Base-by-base conservation (phyloP, 2,113 vertebrate genomes). In the Tylochromis polylepis region DNA sequence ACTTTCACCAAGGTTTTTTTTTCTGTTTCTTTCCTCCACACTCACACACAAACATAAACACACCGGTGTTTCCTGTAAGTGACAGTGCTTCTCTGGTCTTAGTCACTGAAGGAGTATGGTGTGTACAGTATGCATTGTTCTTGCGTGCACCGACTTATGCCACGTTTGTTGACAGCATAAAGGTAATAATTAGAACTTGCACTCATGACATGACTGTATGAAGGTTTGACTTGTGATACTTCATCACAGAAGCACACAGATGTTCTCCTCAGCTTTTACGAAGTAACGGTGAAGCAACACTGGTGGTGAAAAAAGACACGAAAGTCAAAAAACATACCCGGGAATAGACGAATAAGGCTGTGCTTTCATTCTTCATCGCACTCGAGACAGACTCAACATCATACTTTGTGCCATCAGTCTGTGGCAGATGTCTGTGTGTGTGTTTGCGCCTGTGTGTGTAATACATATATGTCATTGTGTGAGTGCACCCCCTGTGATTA, bases 41-140 rank as follows among this genome's bases (percentile, higher is more conserved):
- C 51, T 11, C 80, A n/a, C 7, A 38, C 6, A 34, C 29, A 60
- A 22, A 62, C 9, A 57, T 81, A 79, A 56, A 70, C 20, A 8
- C 9, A 72, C 22, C 2, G 1, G 29, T n/a, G 87, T 75, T 89
- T 84, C 77, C 7, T 5, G 24, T 79, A 77, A 22, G 49, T 75
- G 58, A 55, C 41, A 18, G 58, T 58, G 62, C 49, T 34, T 85
- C 53, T 80, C 46, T 70, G 43, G 29, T 27, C 57, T 88, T 85
- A 90, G 79, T 87, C 91, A 90, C 70, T 75, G 62, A 38, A 49
- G 85, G 29, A 77, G 56, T 38, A 53, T 4, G 27, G 49, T 85
- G 38, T 38, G 51, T 70, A 46, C n/a, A 53, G n/a, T 87, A 82
- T 27, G 34, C n/a, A 43, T 15, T 85, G 46, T 11, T 27, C 43